Evolutionary conservation across 2,888 invertebrate species (phyloP).

Genomic region (Cabera pusaria): DNA sequence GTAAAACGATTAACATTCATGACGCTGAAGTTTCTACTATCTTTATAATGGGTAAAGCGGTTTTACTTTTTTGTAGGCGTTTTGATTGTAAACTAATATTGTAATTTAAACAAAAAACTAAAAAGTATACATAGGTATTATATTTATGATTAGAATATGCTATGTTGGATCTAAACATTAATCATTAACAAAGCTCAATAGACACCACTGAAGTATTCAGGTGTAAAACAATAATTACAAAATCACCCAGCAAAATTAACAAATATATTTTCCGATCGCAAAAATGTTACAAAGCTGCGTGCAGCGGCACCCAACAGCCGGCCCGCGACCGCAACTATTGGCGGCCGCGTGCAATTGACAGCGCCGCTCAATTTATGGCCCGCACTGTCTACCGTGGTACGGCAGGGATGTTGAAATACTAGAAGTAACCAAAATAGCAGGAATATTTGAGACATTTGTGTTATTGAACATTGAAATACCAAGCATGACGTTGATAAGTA

Average conservation of each 20-base stretch:
- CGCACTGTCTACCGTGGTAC: conserved; percentile 69
- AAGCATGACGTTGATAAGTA: too few species aligned
- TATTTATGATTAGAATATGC: too few species aligned
- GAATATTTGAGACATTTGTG: too few species aligned
- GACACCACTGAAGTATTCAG: too few species aligned
- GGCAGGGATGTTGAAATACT: conserved; percentile 24
- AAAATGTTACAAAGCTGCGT: conserved; percentile 17
- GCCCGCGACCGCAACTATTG: conserved; percentile 77
- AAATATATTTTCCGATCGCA: conserved; percentile 12
- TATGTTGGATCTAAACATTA: too few species aligned
- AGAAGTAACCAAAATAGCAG: conserved; percentile 35
- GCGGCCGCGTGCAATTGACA: conserved; percentile 81
- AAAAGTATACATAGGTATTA: too few species aligned
- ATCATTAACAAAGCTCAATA: too few species aligned
- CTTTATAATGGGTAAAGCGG: too few species aligned
- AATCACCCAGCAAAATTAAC: conserved; percentile 2
- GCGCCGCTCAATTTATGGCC: conserved; percentile 81
- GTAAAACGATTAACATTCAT: too few species aligned
- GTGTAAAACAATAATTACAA: too few species aligned
- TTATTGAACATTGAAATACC: too few species aligned
- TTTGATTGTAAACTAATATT: neutral
- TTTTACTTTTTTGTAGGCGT: neutral
- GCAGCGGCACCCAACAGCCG: conserved; percentile 34
- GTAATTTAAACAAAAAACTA: neutral
- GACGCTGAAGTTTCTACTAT: too few species aligned